Percentiles rank a stretch among this genome's conserved stretches.
These are phyloP conservation scores for Trogon melanurus DNA, from an alignment of 2,113 vertebrate genomes.

Conservation along the genomic window DNA sequence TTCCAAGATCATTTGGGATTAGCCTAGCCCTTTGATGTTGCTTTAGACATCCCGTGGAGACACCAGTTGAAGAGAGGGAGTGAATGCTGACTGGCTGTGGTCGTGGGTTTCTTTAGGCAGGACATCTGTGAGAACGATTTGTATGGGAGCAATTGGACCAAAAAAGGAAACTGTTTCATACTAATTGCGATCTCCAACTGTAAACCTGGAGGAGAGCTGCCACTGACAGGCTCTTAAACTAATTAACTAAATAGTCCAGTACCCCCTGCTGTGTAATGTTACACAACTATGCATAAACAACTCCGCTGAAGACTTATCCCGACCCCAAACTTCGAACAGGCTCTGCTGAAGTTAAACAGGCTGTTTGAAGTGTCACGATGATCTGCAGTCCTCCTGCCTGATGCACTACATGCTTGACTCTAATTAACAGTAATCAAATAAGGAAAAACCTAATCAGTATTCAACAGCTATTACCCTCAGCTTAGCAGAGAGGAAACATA, in stretches of 20 bases:
- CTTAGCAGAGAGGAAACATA: slow-evolving; percentile 28
- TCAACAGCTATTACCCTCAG: slow-evolving; percentile 48
- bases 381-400: slow-evolving; percentile 40
- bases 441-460: slow-evolving; percentile 61
- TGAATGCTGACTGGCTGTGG: not conserved
- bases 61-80: not conserved
- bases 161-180: slow-evolving; percentile 18
- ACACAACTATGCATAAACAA: slow-evolving; percentile 62
- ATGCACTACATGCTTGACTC: slow-evolving; percentile 50
- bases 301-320: slow-evolving; percentile 22
- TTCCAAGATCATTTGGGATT: slow-evolving; percentile 39
- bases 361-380: slow-evolving; percentile 64
- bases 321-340: slow-evolving; percentile 31
- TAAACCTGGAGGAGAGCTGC: slow-evolving; percentile 35
- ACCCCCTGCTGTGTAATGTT: slow-evolving; percentile 55
- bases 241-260: slow-evolving; percentile 61
- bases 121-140: slow-evolving; percentile 10
- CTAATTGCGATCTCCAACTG: slow-evolving; percentile 37
- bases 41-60: not conserved
- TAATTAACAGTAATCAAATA: slow-evolving; percentile 74
- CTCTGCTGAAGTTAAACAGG: slow-evolving; percentile 43
- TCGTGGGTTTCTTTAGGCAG: not conserved
- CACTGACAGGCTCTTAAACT: slow-evolving; percentile 52
- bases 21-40: slow-evolving; percentile 48
- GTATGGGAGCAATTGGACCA: slow-evolving; percentile 25